Percentiles rank a stretch among this genome's conserved stretches.
These are phyloP conservation scores for Phortica variegata DNA, from an alignment of 1,140 invertebrate genomes.

Conservation along the genomic window DNA sequence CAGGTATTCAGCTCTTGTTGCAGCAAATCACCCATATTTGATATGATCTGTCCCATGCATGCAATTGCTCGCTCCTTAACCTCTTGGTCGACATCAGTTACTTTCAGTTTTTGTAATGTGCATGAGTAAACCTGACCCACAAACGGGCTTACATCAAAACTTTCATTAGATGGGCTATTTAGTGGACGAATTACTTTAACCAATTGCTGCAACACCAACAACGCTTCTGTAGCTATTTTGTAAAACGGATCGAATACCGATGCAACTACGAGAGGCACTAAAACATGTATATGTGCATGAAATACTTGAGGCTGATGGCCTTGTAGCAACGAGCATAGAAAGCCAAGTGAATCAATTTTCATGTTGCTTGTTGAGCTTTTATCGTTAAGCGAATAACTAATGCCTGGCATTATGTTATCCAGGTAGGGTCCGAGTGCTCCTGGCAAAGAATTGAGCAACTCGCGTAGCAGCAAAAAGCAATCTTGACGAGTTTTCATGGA, in stretches of 20 bases:
- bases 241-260: conserved; percentile 95
- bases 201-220: conserved; percentile 89
- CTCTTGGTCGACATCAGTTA: conserved; percentile 98
- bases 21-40: conserved; percentile 82
- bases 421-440: conserved; percentile 85
- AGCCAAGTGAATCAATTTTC: conserved; percentile 96
- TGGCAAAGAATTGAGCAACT: conserved; percentile 86
- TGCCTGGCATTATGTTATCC: conserved; percentile 81
- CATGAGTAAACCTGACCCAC: conserved; percentile 81
- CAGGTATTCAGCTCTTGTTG: conserved; percentile 77
- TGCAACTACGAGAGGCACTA: conserved; percentile 86
- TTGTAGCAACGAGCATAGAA: conserved; percentile 83
- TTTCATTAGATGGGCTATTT: conserved; percentile 59
- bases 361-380: conserved; percentile 96
- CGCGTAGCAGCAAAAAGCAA: conserved; percentile 86
- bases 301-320: conserved; percentile 78
- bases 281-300: conserved; percentile 74
- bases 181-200: conserved; percentile 92
- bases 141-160: conserved; percentile 77
- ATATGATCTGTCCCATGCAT: conserved; percentile 94
- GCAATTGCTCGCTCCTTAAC: conserved; percentile 97
- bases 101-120: conserved; percentile 81
- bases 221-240: conserved; percentile 94
- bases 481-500: conserved; percentile 91
- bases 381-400: conserved; percentile 88